Evolutionary conservation across 2,113 vertebrate species (phyloP).

Genomic region (Thalassoma bifasciatum): DNA sequence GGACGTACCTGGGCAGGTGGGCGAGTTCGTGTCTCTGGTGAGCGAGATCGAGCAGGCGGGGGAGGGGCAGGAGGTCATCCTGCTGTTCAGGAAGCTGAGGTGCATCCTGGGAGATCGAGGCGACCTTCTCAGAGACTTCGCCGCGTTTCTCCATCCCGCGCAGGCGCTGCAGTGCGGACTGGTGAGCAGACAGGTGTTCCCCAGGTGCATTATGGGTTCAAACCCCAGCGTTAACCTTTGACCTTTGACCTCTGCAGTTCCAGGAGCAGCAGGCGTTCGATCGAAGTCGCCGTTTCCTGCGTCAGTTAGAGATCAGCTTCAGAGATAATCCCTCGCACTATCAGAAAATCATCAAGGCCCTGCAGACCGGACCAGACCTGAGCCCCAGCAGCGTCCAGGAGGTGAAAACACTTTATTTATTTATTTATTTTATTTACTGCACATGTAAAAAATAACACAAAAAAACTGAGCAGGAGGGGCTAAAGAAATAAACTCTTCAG

Average conservation of each 20-base stretch:
- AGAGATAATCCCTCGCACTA: slow-evolving; percentile 95
- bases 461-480: no score
- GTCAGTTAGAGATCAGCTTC: slow-evolving; percentile 97
- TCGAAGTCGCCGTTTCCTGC: slow-evolving; percentile 93
- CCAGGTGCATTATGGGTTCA: no score
- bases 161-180: slow-evolving; percentile 96
- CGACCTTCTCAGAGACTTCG: slow-evolving; percentile 93
- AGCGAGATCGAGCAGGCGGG: slow-evolving; percentile 88
- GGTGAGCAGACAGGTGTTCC: slow-evolving; percentile 75
- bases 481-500: no score
- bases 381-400: slow-evolving; percentile 87
- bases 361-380: slow-evolving; percentile 90
- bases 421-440: no score
- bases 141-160: slow-evolving; percentile 93
- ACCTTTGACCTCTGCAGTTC: slow-evolving; percentile 80
- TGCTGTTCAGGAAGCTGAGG: slow-evolving; percentile 87
- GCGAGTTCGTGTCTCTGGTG: slow-evolving; percentile 91
- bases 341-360: slow-evolving; percentile 94
- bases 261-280: slow-evolving; percentile 98
- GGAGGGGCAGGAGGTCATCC: slow-evolving; percentile 83
- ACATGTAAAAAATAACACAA: no score
- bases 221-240: no score
- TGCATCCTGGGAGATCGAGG: slow-evolving; percentile 87
- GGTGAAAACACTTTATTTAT: slow-evolving; percentile 77
- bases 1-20: slow-evolving; percentile 87